Base-by-base conservation (phyloP, 2,113 vertebrate species). In the Sporophila hypoxantha region DNA sequence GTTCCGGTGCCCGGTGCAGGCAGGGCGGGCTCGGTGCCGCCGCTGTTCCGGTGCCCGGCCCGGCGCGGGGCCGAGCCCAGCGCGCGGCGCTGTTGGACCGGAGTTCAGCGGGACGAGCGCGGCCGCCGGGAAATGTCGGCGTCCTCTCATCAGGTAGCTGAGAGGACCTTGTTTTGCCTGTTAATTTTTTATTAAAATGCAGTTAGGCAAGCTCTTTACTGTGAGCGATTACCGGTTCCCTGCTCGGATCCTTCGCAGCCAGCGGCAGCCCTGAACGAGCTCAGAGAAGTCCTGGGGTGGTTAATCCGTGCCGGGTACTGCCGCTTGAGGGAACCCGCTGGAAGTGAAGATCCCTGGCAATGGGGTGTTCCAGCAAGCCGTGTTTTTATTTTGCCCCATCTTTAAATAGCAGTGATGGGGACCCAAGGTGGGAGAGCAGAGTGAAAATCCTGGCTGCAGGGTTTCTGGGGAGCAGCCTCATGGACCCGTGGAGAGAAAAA, bases 81-180 rank as follows among this genome's bases (percentile, higher is more conserved):
- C 6, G 56, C 1, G 57, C n/a, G 67, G 79, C 49, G 79, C 79
- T 73, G 59, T 27, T 8, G 29, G 23, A 19, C 15, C 34, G 29
- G 23, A 12, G 50, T 1, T 56, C 3, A 0, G 49, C 41, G 8
- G 49, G 67, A 5, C 36, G 1, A 2, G 30, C 36, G 0, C 5
- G 2, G 44, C 6, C 3, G 0, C 1, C 32, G 1, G 3, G 0
- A 0, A 12, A 34, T 30, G 32, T 16, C 60, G 14, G 42, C 18
- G 1, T 15, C 2, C 7, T 18, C 56, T 16, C 7, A 11, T 20
- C 29, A 3, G 36, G 25, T 1, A 18, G 19, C 61, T 56, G 3
- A 0, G 0, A n/a, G n/a, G n/a, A n/a, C n/a, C 17, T 68, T 53
- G 20, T 1, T 66, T 46, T 32, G 26, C 26, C 5, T 36, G 20